A percentile compares a stretch with the other conserved stretches of the same genome.
Evolutionary conservation across 1,140 invertebrate species (phyloP).

Genomic region (Notospermus geniculatus): DNA sequence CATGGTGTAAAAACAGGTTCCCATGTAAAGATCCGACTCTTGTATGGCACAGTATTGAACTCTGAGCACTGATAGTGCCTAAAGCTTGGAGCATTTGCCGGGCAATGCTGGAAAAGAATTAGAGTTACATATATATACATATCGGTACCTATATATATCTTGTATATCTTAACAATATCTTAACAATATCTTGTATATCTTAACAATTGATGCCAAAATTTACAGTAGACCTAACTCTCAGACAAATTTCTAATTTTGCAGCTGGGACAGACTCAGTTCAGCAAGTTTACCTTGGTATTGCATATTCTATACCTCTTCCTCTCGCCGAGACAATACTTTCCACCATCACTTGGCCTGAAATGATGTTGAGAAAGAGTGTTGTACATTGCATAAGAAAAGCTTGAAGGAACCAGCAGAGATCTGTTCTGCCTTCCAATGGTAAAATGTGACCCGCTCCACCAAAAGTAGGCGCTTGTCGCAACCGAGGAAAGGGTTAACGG

Average conservation of each 20-base stretch:
- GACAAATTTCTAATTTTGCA: too few relatives aligned
- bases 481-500: too few relatives aligned
- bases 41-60: conserved; percentile 72
- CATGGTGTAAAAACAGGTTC: conserved; percentile 78
- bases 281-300: conserved; percentile 60
- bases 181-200: too few relatives aligned
- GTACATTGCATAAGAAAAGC: too few relatives aligned
- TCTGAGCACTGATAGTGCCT: conserved; percentile 74
- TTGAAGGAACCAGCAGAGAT: too few relatives aligned
- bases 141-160: conserved; percentile 7
- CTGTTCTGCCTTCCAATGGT: too few relatives aligned
- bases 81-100: conserved; percentile 69
- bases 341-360: conserved; percentile 70
- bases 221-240: too few relatives aligned
- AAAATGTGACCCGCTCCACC: too few relatives aligned
- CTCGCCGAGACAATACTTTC: conserved; percentile 66
- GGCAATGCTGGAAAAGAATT: conserved; percentile 63
- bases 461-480: too few relatives aligned
- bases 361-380: conserved; percentile 12
- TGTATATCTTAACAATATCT: too few relatives aligned
- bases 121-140: conserved; percentile 1
- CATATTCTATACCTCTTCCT: conserved; percentile 66
- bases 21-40: conserved; percentile 75
- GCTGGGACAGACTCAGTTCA: too few relatives aligned
- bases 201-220: too few relatives aligned